phyloP scores from a whole-genome alignment of 2,797 vertebrate genomes.

The Eospalax fontanierii region DNA sequence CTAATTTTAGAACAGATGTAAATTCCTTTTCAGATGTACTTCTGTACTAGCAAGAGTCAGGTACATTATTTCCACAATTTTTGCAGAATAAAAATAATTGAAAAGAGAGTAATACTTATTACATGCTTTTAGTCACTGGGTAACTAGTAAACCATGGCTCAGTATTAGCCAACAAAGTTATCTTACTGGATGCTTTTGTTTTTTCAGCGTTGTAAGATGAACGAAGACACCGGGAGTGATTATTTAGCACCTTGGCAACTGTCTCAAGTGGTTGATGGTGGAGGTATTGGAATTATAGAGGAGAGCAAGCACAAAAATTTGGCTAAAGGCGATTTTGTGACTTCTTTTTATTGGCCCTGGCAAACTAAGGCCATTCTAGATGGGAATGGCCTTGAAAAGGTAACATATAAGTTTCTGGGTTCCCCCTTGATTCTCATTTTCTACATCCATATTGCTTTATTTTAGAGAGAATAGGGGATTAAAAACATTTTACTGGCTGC shows the following conservation, averaged over 20 bases:
- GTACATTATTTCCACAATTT: constrained; percentile 39
- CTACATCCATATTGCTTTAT: constrained; percentile 40
- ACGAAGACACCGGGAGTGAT: constrained; percentile 93
- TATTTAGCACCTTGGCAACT: constrained; percentile 94
- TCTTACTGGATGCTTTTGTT: constrained; percentile 54
- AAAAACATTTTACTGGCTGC: constrained; percentile 33
- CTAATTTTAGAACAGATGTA: constrained; percentile 29
- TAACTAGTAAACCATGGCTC: constrained; percentile 34
- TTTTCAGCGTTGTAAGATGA: constrained; percentile 96
- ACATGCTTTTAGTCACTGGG: background rate
- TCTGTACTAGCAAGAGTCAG: constrained; percentile 31
- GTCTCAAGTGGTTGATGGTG: constrained; percentile 93
- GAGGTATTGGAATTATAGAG: constrained; percentile 95
- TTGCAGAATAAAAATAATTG: background rate
- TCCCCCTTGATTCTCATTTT: background rate
- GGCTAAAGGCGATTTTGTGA: constrained; percentile 92
- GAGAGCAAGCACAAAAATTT: constrained; percentile 90
- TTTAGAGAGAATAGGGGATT: background rate
- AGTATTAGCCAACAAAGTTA: constrained; percentile 42
- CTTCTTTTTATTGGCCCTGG: constrained; percentile 96
- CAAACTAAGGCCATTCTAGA: constrained; percentile 93
- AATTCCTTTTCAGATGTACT: constrained; percentile 54
- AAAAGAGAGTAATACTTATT: constrained; percentile 47
- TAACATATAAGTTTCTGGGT: constrained; percentile 77
- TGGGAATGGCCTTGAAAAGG: constrained; percentile 93